Evolutionary conservation across 2,888 invertebrate genomes (phyloP), one percentile per base, ranked within the genome.

Genomic region (Lasioglossum oenotherae): DNA sequence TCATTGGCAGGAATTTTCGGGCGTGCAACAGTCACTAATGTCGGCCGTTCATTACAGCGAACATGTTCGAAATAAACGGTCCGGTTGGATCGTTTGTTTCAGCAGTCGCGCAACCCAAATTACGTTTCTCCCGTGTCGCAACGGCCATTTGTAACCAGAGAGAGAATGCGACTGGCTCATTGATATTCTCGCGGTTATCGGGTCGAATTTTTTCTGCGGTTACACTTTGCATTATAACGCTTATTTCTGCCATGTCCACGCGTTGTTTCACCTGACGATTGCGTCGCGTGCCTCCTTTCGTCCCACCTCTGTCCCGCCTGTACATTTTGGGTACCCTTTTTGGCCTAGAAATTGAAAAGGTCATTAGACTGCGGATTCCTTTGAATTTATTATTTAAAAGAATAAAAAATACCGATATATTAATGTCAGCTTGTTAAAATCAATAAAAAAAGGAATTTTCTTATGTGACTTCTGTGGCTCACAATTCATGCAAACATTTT

Each of bases 111-210:
- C 53, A 86, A 74, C 80, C 83, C 86, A 88, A 90, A 92, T 93
- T 89, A 91, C 89, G 87, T 88, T 67, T 78, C 78, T 41, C 84
- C 77, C 86, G 88, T 91, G 88, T 91, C 84, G 87, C 87, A 89
- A 87, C 77, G 71, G 73, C 84, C 76, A 85, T 88, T 89, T 87
- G 92, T 91, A 92, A 93, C 90, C 90, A 89, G 88, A 90, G 92
- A 89, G 88, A 90, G 92, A 91, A 91, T 89, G 78, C 87, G 86
- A 84, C 89, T 88, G 80, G 88, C 88, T 93, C 92, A 91, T 93
- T 93, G 93, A 92, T 93, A 93, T 93, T 93, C 93, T 71, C 86
- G 90, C 84, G 90, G 90, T 90, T 92, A 89, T 91, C 91, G 79
- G 91, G 87, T 84, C 89, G 81, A 87, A 85, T 82, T 87, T 87